Percentiles rank a stretch among this genome's conserved stretches.
These are phyloP conservation scores for Astyanax mexicanus DNA, from an alignment of 2,797 vertebrate species.

Conservation along the genomic window DNA sequence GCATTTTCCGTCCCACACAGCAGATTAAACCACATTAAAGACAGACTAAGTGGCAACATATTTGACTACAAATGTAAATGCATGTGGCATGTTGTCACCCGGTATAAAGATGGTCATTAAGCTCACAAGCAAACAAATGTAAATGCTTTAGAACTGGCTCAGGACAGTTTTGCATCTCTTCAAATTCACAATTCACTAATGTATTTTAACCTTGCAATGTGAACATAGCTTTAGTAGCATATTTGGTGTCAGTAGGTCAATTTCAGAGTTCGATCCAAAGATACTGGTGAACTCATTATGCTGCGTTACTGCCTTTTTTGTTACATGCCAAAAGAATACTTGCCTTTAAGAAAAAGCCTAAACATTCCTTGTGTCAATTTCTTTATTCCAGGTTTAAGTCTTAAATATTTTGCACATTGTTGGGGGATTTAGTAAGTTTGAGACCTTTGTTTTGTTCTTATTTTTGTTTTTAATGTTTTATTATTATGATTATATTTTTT, in stretches of 20 bases:
- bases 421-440: not conserved
- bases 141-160: too few relatives aligned
- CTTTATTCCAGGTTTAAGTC: constrained; percentile 13
- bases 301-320: constrained; percentile 20
- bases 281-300: not conserved
- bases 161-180: too few relatives aligned
- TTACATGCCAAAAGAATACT: constrained; percentile 21
- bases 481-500: constrained; percentile 10
- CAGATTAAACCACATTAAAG: too few relatives aligned
- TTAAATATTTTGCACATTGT: constrained; percentile 44
- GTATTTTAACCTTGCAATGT: too few relatives aligned
- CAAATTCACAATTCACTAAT: too few relatives aligned
- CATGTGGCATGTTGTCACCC: too few relatives aligned
- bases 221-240: not conserved
- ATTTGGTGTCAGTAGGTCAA: not conserved
- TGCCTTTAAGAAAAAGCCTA: constrained; percentile 11
- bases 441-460: too few relatives aligned
- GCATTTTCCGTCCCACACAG: too few relatives aligned
- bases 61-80: too few relatives aligned
- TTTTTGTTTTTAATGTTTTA: constrained; percentile 7
- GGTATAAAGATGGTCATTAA: too few relatives aligned
- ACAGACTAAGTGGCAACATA: too few relatives aligned
- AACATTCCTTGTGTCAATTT: constrained; percentile 27
- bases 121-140: too few relatives aligned
- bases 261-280: not conserved